These are phyloP conservation scores for Dromius quadrimaculatus DNA, from an alignment of 2,888 invertebrate genomes.

Conservation along the genomic window DNA sequence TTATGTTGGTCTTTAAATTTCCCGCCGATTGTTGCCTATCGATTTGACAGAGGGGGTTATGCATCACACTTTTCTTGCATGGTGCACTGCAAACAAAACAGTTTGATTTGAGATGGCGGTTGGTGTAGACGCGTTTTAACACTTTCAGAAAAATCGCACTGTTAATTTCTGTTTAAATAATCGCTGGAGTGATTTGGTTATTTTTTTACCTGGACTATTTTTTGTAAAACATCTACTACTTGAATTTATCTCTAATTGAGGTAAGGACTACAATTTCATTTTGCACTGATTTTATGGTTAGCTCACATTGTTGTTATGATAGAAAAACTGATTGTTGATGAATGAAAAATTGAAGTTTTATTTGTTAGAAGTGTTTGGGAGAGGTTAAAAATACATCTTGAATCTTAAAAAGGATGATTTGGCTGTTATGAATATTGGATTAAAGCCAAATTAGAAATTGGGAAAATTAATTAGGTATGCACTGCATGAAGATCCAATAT, in stretches of 20 bases:
- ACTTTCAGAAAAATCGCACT: constrained; percentile 13
- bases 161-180: constrained; percentile 26
- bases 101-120: constrained; percentile 63
- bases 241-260: constrained; percentile 9
- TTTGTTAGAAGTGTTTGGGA: neutral
- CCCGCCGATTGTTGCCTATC: constrained; percentile 11
- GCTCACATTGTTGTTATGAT: constrained; percentile 24
- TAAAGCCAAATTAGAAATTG: constrained; percentile 33
- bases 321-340: neutral
- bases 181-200: constrained; percentile 19
- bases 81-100: constrained; percentile 57
- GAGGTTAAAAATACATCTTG: neutral
- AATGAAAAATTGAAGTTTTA: constrained; percentile 4
- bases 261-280: constrained; percentile 6
- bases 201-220: constrained; percentile 14
- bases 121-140: constrained; percentile 59
- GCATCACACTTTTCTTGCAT: constrained; percentile 15
- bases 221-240: neutral
- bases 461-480: constrained; percentile 34
- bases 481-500: constrained; percentile 6
- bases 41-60: constrained; percentile 38
- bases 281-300: constrained; percentile 9
- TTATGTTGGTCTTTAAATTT: too few species aligned
- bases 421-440: constrained; percentile 20
- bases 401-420: neutral